Evolutionary conservation across 92 coral and sea anemone species (phyloP), one percentile per base, ranked within the genome.

Genomic region (Epizoanthus scotinus): DNA sequence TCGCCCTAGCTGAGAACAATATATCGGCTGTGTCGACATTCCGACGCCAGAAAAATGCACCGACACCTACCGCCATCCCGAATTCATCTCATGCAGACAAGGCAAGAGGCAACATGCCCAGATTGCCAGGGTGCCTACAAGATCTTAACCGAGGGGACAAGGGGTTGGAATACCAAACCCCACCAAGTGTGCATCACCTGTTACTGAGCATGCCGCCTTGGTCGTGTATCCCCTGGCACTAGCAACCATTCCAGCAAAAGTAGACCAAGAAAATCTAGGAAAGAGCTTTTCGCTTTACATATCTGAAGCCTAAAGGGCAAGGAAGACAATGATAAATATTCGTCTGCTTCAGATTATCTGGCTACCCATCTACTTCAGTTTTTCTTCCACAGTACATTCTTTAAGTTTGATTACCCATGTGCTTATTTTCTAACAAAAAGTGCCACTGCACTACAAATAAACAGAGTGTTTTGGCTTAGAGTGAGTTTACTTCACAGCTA

Each of bases 21-120:
- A 68, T 85, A 31, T 89, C 87, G 2, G 90, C 87, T 56, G 42
- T 89, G 57, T 89, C 90, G 6, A 62, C 91, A 15, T 88, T 85
- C 86, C 71, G 57, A 12, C 73, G 70, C 31, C 87, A 81, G 31
- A 60, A 34, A 21, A 44, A 38, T 59, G 13, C 83, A 14, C 57
- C 0, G 8, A 54, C 74, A n/a, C 40, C 38, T 44, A 71, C 80
- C 56, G 67, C n/a, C n/a, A n/a, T 44, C 65, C 28, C 71, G 18
- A 17, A 67, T 40, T 75, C 82, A 0, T 0, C 82, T 6, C 67
- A 25, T 2, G 9, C 60, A 34, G 89, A 81, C 31, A 18, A 50
- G 70, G 63, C 60, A 57, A 53, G 44, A 50, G 1, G 73, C 85
- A 0, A 53, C 70, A 3, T 85, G 88, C 73, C 88, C 72, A 0